Evolutionary conservation across 2,797 vertebrate genomes (phyloP).

Genomic region (Enteromius paludinosus): DNA sequence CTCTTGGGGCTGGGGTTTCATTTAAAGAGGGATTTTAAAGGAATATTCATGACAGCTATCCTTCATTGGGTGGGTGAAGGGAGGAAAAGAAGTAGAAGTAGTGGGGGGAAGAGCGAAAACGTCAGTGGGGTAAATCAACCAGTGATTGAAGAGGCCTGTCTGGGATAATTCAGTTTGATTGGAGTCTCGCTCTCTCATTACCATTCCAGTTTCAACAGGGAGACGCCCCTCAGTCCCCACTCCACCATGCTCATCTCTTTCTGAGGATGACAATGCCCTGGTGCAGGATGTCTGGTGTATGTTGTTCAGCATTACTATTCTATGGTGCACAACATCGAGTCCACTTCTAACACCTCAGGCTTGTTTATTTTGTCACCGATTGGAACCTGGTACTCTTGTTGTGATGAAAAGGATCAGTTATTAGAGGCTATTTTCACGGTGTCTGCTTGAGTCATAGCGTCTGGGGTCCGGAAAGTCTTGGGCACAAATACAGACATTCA

Average conservation of each 20-base stretch:
- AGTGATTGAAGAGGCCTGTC: constrained; percentile 85
- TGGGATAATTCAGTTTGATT: constrained; percentile 89
- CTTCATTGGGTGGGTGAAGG: constrained; percentile 59
- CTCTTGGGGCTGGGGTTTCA: constrained; percentile 49
- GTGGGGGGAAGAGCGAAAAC: constrained; percentile 24
- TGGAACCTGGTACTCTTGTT: constrained; percentile 13
- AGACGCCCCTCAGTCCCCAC: constrained; percentile 71
- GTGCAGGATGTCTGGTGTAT: constrained; percentile 4
- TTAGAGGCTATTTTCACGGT: neutral
- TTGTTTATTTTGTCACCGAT: constrained; percentile 11
- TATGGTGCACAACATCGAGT: neutral
- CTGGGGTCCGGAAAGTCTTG: neutral
- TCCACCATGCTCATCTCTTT: constrained; percentile 75
- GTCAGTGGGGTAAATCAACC: constrained; percentile 77
- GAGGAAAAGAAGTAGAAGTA: neutral
- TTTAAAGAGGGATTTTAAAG: constrained; percentile 68
- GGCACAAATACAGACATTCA: constrained; percentile 24
- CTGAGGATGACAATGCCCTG: constrained; percentile 22
- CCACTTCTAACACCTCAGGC: neutral
- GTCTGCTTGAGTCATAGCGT: constrained; percentile 30
- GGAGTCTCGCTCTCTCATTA: constrained; percentile 81
- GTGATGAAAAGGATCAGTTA: constrained; percentile 23
- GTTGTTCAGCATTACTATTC: constrained; percentile 19
- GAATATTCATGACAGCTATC: constrained; percentile 81
- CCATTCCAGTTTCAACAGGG: constrained; percentile 61